Percentiles rank a stretch among this genome's conserved stretches.
These are phyloP conservation scores for Phortica variegata DNA, from an alignment of 1,140 invertebrate genomes.

Conservation along the genomic window DNA sequence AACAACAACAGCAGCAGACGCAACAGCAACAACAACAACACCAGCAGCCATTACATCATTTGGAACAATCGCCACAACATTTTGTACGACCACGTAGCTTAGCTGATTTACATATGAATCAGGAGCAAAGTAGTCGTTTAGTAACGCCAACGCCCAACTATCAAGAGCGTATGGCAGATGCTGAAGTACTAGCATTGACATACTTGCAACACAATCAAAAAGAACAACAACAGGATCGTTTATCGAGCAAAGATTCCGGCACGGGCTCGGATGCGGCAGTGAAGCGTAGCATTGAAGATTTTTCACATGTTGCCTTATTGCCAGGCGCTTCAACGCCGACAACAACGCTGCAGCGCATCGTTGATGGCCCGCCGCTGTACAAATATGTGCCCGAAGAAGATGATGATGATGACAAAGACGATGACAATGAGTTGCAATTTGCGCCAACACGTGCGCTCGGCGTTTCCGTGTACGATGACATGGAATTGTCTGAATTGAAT, in stretches of 20 bases:
- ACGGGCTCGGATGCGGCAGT: constrained; percentile 49
- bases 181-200: constrained; percentile 29
- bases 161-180: constrained; percentile 39
- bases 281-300: constrained; percentile 48
- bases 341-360: constrained; percentile 19
- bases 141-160: constrained; percentile 44
- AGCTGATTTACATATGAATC: constrained; percentile 25
- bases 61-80: constrained; percentile 14
- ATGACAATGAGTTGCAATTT: constrained; percentile 27
- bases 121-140: constrained; percentile 31
- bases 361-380: background rate
- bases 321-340: constrained; percentile 2
- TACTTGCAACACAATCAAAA: constrained; percentile 35
- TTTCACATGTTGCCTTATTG: constrained; percentile 15
- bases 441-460: constrained; percentile 30
- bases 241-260: constrained; percentile 51
- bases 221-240: constrained; percentile 46
- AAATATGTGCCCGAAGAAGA: constrained; percentile 11
- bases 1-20: constrained; percentile 22
- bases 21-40: constrained; percentile 2
- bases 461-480: constrained; percentile 35
- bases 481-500: constrained; percentile 32
- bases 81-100: constrained; percentile 30
- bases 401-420: constrained; percentile 19
- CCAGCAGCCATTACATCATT: constrained; percentile 12